phyloP scores from a whole-genome alignment of 2,888 invertebrate genomes.

The Glyphotaelius pellucidus region DNA sequence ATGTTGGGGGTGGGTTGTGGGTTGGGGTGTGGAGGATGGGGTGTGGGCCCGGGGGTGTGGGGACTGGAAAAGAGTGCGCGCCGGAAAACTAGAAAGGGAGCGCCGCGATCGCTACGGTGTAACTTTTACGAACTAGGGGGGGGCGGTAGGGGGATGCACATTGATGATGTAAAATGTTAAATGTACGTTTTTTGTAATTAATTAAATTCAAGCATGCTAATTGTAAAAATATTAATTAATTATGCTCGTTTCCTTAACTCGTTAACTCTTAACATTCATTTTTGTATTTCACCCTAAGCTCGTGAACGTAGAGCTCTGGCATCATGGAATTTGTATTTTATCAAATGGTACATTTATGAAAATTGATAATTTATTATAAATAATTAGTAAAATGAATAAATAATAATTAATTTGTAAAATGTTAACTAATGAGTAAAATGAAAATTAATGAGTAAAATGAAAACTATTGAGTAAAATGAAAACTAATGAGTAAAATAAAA shows the following conservation, averaged over 20 bases:
- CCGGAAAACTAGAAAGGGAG: slow-evolving; percentile 66
- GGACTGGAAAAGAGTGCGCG: slow-evolving; percentile 69
- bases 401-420: too few relatives aligned
- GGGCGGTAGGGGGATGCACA: slow-evolving; percentile 46
- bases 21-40: neutral
- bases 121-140: slow-evolving; percentile 64
- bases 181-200: neutral
- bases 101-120: slow-evolving; percentile 64
- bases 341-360: too few relatives aligned
- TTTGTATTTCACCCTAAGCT: too few relatives aligned
- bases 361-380: too few relatives aligned
- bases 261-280: too few relatives aligned
- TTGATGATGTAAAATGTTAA: slow-evolving; percentile 1
- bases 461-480: too few relatives aligned
- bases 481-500: too few relatives aligned
- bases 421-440: too few relatives aligned
- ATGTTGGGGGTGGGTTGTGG: slow-evolving; percentile 38
- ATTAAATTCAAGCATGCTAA: neutral
- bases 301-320: neutral
- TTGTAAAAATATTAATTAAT: too few relatives aligned
- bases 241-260: too few relatives aligned
- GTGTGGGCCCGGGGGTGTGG: slow-evolving; percentile 55
- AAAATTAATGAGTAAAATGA: too few relatives aligned
- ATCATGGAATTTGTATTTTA: neutral
- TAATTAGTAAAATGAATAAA: too few relatives aligned